phyloP scores from a whole-genome alignment of 2,797 vertebrate species.

The Platalea minor region DNA sequence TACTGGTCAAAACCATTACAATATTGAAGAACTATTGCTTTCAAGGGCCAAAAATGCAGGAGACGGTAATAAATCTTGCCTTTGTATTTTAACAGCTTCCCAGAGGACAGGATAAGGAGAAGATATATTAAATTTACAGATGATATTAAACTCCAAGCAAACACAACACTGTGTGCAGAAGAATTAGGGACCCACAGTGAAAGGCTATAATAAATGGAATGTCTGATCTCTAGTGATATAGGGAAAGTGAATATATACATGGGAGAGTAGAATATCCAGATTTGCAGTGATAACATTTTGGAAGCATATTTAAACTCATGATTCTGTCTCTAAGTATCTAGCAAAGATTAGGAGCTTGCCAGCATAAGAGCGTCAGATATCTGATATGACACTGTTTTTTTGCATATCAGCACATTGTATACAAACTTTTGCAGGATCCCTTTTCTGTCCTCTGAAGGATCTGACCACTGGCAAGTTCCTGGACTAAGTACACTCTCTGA shows the following conservation, averaged over 20 bases:
- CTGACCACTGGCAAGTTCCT: background rate
- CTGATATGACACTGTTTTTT: background rate
- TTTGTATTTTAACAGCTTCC: background rate
- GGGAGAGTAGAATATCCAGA: background rate
- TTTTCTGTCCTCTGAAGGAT: background rate
- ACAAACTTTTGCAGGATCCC: background rate
- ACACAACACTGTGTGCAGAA: background rate
- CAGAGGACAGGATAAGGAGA: background rate
- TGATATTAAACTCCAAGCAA: background rate
- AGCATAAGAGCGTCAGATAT: background rate
- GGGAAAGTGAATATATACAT: background rate
- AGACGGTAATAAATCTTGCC: background rate
- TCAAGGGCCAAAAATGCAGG: background rate
- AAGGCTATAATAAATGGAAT: background rate
- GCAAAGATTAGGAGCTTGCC: background rate
- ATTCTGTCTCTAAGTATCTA: background rate
- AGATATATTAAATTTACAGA: background rate
- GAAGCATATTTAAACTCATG: background rate
- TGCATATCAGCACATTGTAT: background rate
- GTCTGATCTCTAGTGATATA: background rate
- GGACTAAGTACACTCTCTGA: background rate
- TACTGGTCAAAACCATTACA: background rate
- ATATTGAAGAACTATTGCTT: background rate
- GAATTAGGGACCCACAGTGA: background rate
- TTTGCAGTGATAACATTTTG: background rate